phyloP scores from a whole-genome alignment of 2,888 invertebrate species.

The Rotaria magnacalcarata region DNA sequence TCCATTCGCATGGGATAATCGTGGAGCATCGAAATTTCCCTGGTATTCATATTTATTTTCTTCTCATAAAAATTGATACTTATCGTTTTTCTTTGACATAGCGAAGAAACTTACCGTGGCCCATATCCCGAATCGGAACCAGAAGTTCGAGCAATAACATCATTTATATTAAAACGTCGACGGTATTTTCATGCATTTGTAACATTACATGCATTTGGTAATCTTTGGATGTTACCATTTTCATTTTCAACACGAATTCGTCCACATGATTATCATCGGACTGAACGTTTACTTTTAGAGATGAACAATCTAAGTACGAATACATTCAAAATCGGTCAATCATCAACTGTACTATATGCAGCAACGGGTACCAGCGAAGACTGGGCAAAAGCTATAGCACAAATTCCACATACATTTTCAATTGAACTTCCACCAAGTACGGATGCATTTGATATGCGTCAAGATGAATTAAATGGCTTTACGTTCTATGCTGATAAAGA shows the following conservation, averaged over 20 bases:
- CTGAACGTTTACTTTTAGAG: background rate
- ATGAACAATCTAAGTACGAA: background rate
- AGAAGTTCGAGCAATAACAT: conserved; percentile 23
- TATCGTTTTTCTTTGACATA: background rate
- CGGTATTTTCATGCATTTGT: conserved; percentile 49
- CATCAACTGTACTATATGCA: conserved; percentile 49
- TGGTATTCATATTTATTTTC: background rate
- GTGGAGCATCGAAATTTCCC: conserved; percentile 28
- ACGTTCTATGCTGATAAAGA: background rate
- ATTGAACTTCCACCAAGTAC: conserved; percentile 66
- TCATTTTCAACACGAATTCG: conserved; percentile 64
- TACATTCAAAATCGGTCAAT: conserved; percentile 35
- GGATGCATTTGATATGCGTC: conserved; percentile 19
- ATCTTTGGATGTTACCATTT: conserved; percentile 77
- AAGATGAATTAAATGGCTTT: conserved; percentile 33
- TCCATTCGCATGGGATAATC: conserved; percentile 29
- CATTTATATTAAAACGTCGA: conserved; percentile 24
- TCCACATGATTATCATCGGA: conserved; percentile 50
- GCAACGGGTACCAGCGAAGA: conserved; percentile 72
- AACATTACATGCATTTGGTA: conserved; percentile 47
- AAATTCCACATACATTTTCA: conserved; percentile 81
- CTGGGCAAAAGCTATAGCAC: conserved; percentile 78
- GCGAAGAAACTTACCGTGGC: conserved; percentile 33
- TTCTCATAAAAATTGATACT: background rate
- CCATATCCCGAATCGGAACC: conserved; percentile 13